These are phyloP conservation scores for Bombus sibiricus DNA, from an alignment of 1,140 invertebrate genomes.

Conservation along the genomic window DNA sequence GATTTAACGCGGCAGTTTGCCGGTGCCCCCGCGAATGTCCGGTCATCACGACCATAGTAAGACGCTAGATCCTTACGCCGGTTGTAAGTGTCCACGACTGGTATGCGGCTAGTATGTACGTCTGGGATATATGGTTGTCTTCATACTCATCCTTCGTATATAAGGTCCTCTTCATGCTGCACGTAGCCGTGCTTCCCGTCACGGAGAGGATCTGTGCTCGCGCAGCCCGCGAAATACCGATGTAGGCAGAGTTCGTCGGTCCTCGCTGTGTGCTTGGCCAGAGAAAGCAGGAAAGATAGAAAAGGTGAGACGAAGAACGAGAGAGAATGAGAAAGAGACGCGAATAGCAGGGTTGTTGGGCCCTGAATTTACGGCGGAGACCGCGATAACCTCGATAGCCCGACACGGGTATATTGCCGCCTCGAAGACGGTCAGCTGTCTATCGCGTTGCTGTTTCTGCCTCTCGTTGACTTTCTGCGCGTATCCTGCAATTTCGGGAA, in stretches of 20 bases:
- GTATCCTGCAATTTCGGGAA: slow-evolving; percentile 21
- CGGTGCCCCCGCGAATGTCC: slow-evolving; percentile 57
- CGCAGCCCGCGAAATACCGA: slow-evolving; percentile 64
- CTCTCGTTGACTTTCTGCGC: slow-evolving; percentile 38
- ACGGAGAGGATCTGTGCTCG: slow-evolving; percentile 45
- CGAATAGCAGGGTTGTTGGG: slow-evolving; percentile 59
- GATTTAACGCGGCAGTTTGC: slow-evolving; percentile 64
- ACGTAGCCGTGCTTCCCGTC: slow-evolving; percentile 13
- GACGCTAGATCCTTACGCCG: slow-evolving; percentile 58
- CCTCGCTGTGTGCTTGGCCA: neutral
- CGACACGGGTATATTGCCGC: slow-evolving; percentile 58
- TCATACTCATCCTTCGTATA: slow-evolving; percentile 59
- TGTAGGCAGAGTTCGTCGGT: slow-evolving; percentile 33
- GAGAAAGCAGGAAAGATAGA: slow-evolving; percentile 1
- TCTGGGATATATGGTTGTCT: slow-evolving; percentile 70
- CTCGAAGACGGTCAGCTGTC: slow-evolving; percentile 59
- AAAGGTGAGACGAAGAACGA: neutral
- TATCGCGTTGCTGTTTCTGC: slow-evolving; percentile 55
- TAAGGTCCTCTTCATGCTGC: slow-evolving; percentile 41
- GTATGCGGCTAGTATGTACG: slow-evolving; percentile 69
- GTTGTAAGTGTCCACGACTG: slow-evolving; percentile 74
- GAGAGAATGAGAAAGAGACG: slow-evolving; percentile 19
- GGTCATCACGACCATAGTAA: slow-evolving; percentile 52
- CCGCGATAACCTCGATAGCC: slow-evolving; percentile 71
- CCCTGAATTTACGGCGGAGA: slow-evolving; percentile 68